Percentiles rank a stretch among this genome's conserved stretches.
Evolutionary conservation across 2,113 vertebrate genomes (phyloP).

Genomic region (Okapia johnstoni): DNA sequence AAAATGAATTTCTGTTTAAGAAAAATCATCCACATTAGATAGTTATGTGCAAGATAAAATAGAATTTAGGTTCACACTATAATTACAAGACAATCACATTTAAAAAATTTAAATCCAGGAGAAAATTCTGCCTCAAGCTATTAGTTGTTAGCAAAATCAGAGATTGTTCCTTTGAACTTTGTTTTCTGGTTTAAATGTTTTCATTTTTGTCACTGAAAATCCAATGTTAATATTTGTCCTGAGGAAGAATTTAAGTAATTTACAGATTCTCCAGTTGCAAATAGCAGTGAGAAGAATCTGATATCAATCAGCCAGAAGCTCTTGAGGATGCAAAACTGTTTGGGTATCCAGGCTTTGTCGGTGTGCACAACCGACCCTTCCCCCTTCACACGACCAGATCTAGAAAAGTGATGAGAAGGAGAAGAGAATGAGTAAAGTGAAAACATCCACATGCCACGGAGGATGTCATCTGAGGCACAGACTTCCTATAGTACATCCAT

Average conservation of each 20-base stretch:
- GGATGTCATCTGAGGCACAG: neutral
- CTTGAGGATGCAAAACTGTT: neutral
- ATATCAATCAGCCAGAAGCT: neutral
- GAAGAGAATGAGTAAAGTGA: neutral
- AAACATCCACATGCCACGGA: neutral
- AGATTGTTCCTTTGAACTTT: neutral
- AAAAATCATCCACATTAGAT: neutral
- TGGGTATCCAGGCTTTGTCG: neutral
- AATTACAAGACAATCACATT: neutral
- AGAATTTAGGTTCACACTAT: neutral
- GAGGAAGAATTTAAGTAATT: neutral
- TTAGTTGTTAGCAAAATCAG: neutral
- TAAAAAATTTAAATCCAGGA: neutral
- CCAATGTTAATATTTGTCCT: neutral
- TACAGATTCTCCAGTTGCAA: neutral
- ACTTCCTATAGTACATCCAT: too few species aligned
- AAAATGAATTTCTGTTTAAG: neutral
- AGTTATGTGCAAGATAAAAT: neutral
- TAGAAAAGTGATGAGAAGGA: neutral
- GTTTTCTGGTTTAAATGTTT: neutral
- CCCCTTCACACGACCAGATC: neutral
- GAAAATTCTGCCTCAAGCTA: neutral
- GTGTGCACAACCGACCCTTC: neutral
- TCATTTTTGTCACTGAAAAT: neutral
- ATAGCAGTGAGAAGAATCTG: neutral